phyloP scores from a whole-genome alignment of 2,797 vertebrate genomes.

The Muscicapa comitata region DNA sequence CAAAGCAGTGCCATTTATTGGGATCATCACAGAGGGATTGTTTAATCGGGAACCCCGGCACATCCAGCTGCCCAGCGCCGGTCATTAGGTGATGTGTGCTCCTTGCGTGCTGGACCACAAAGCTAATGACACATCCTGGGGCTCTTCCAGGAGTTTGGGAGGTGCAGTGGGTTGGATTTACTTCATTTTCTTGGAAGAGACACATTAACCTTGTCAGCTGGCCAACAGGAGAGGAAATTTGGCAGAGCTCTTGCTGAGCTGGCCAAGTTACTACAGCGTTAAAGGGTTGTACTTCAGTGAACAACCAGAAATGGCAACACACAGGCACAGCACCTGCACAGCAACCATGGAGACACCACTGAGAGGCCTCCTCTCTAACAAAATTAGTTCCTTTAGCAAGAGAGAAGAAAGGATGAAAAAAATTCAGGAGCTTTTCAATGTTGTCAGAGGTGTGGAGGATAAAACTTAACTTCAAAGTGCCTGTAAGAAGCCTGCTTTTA shows the following conservation, averaged over 20 bases:
- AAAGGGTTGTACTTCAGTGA: conserved; percentile 17
- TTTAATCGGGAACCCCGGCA: background rate
- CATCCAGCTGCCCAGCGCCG: background rate
- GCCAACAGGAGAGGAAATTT: conserved; percentile 2
- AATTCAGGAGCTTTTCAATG: background rate
- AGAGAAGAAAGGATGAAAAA: background rate
- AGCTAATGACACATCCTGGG: background rate
- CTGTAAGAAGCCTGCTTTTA: background rate
- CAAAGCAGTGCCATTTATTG: background rate
- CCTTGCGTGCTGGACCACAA: background rate
- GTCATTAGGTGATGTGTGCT: background rate
- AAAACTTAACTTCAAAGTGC: background rate
- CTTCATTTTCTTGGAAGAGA: conserved; percentile 39
- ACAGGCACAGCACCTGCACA: background rate
- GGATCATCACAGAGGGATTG: background rate
- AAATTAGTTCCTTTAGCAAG: background rate
- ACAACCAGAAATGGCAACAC: conserved; percentile 5
- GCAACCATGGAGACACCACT: background rate
- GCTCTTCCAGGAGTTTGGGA: background rate
- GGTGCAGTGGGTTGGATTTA: background rate
- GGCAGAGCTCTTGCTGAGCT: conserved; percentile 14
- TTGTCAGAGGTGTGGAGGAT: background rate
- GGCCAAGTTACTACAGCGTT: background rate
- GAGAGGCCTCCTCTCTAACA: background rate
- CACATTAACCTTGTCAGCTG: conserved; percentile 26